Evolutionary conservation across 2,888 invertebrate species (phyloP), one percentile per base, ranked within the genome.

Genomic region (Conomelus anceps): DNA sequence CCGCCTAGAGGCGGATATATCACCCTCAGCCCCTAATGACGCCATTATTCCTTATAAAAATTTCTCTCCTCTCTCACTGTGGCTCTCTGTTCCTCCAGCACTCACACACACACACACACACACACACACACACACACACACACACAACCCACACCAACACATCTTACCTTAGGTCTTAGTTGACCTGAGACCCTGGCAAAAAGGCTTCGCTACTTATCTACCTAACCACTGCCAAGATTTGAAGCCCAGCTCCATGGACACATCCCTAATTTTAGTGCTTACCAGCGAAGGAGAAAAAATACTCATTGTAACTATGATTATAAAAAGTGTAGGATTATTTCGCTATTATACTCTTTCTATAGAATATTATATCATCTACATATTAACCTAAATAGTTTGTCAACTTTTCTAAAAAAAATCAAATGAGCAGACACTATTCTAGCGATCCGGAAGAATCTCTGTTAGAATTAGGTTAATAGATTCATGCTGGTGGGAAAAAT

Each of bases 31-130:
- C 29, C 24, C 86, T 86, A 86, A 86, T 86, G 86, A 86, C 86
- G 86, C 86, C 86, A 86, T 86, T 86, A 86, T 86, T 86, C 86
- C 86, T 86, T 86, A 86, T 86, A 86, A 86, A 86, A 86, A 86
- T 86, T n/a, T 86, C 86, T 86, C 86, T 24, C 29, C 86, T 86
- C 13, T 63, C 4, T n/a, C 63, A n/a, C 63, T n/a, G n/a, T 63
- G 63, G n/a, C n/a, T 63, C 63, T 63, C 63, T 63, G n/a, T 63
- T n/a, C 63, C 34, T 34, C 34, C 4, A 7, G 4, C 26, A 26
- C 26, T 26, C 26, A 26, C 26, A 26, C 26, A 26, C 26, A 6
- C 11, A 13, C 63, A 63, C 63, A 20, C 20, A 63, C 63, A n/a
- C 63, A 63, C 26, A 6, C 11, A 13, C 63, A 63, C 63, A 20